These are phyloP conservation scores for Aplocera efformata DNA, from an alignment of 2,888 invertebrate species.

Conservation along the genomic window DNA sequence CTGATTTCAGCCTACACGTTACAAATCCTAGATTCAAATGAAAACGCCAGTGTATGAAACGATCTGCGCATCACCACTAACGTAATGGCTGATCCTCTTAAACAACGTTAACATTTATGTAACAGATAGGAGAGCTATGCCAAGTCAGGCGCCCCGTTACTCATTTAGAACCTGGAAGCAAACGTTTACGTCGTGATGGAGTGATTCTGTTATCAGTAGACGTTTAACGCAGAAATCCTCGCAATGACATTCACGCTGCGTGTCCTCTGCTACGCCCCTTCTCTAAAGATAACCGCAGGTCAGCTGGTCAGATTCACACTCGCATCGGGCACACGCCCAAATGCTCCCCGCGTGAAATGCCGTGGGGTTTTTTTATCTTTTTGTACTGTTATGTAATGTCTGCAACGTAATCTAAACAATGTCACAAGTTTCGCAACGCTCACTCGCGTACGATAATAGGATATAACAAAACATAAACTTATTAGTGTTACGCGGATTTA, in stretches of 20 bases:
- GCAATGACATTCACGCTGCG: constrained; percentile 54
- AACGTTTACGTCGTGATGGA: constrained; percentile 5
- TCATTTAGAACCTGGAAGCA: background rate
- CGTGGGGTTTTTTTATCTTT: constrained; percentile 6
- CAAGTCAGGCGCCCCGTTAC: too few relatives aligned
- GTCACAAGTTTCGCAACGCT: background rate
- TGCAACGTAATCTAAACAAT: background rate
- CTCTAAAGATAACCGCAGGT: constrained; percentile 63
- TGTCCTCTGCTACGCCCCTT: constrained; percentile 54
- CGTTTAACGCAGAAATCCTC: constrained; percentile 36
- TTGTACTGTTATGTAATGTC: constrained; percentile 8
- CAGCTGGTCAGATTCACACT: constrained; percentile 43
- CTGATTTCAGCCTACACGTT: too few relatives aligned
- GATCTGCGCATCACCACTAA: too few relatives aligned
- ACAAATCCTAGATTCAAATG: too few relatives aligned
- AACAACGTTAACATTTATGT: too few relatives aligned
- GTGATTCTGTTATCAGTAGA: constrained; percentile 35
- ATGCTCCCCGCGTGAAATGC: constrained; percentile 25
- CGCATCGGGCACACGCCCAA: constrained; percentile 61
- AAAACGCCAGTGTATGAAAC: too few relatives aligned
- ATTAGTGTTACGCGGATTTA: constrained; percentile 4
- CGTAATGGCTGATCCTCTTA: too few relatives aligned
- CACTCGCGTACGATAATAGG: background rate
- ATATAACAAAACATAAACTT: background rate
- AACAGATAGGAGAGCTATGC: too few relatives aligned